Percentiles rank a stretch among this genome's conserved stretches.
These are phyloP conservation scores for Sphyrna mokarran DNA, from an alignment of 2,113 vertebrate genomes.

Conservation along the genomic window DNA sequence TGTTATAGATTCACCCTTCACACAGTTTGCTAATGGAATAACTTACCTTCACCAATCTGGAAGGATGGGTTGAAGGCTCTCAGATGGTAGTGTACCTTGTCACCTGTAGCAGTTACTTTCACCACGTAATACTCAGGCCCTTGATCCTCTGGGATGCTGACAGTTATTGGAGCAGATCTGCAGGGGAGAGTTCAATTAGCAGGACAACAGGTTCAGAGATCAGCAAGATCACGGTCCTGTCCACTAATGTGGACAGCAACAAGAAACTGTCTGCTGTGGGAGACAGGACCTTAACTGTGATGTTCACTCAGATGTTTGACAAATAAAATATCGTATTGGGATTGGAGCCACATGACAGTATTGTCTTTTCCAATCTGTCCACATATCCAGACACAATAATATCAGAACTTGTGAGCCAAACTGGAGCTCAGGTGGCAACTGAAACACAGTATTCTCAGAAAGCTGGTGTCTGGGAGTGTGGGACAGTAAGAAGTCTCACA, in stretches of 20 bases:
- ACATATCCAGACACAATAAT: not conserved
- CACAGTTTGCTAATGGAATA: not conserved
- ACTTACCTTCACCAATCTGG: constrained; percentile 31
- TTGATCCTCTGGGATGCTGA: constrained; percentile 38
- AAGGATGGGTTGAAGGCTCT: not conserved
- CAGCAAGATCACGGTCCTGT: not conserved
- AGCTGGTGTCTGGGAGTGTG: not conserved
- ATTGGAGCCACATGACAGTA: not conserved
- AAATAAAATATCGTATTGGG: not conserved
- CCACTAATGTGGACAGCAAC: not conserved
- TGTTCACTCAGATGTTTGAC: not conserved
- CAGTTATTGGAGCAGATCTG: not conserved
- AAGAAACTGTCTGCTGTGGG: not conserved
- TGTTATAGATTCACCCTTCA: not conserved
- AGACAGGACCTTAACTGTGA: not conserved
- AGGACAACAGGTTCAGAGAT: not conserved
- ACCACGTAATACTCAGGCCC: constrained; percentile 46
- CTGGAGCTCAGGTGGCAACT: not conserved
- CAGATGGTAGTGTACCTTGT: constrained; percentile 50
- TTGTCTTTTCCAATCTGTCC: not conserved
- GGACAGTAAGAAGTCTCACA: too few relatives aligned
- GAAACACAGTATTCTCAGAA: not conserved
- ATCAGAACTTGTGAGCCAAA: not conserved
- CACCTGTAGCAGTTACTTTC: constrained; percentile 45
- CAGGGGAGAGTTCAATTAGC: not conserved